Conservation (phyloP, 2,797 vertebrate genomes). For the Pseudochaenichthys georgianus region DNA sequence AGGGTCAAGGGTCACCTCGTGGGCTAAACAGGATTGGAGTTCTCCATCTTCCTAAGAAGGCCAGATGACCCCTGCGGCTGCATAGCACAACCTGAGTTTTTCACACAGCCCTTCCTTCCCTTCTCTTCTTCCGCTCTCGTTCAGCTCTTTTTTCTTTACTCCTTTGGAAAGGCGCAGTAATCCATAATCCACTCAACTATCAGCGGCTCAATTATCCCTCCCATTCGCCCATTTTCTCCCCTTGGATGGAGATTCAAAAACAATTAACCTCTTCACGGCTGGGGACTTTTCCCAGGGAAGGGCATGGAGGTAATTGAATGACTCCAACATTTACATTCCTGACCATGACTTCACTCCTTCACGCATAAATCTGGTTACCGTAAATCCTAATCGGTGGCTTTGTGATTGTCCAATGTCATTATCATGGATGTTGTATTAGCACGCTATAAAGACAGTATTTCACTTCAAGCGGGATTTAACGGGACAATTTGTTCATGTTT, state of each 20-base stretch:
- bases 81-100: slow-evolving; percentile 85
- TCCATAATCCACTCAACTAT: slow-evolving; percentile 91
- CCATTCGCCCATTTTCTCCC: slow-evolving; percentile 82
- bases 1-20: slow-evolving; percentile 88
- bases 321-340: slow-evolving; percentile 78
- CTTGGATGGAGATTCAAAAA: slow-evolving; percentile 86
- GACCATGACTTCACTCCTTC: slow-evolving; percentile 77
- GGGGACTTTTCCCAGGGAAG: slow-evolving; percentile 79
- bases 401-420: slow-evolving; percentile 71
- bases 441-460: slow-evolving; percentile 39
- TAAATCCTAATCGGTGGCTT: slow-evolving; percentile 73
- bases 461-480: slow-evolving; percentile 50
- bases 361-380: slow-evolving; percentile 75
- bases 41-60: slow-evolving; percentile 83
- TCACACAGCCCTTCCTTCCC: slow-evolving; percentile 58
- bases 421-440: slow-evolving; percentile 55
- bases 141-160: slow-evolving; percentile 62
- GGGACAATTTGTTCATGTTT: slow-evolving; percentile 56
- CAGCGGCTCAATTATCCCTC: slow-evolving; percentile 86
- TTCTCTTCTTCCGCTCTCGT: slow-evolving; percentile 64
- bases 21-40: slow-evolving; percentile 88
- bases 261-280: slow-evolving; percentile 88
- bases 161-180: slow-evolving; percentile 81
- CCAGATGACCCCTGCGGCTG: slow-evolving; percentile 89
- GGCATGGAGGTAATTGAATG: slow-evolving; percentile 74